These are phyloP conservation scores for Lycocerus yunnanus DNA, from an alignment of 2,888 invertebrate genomes.

Conservation along the genomic window DNA sequence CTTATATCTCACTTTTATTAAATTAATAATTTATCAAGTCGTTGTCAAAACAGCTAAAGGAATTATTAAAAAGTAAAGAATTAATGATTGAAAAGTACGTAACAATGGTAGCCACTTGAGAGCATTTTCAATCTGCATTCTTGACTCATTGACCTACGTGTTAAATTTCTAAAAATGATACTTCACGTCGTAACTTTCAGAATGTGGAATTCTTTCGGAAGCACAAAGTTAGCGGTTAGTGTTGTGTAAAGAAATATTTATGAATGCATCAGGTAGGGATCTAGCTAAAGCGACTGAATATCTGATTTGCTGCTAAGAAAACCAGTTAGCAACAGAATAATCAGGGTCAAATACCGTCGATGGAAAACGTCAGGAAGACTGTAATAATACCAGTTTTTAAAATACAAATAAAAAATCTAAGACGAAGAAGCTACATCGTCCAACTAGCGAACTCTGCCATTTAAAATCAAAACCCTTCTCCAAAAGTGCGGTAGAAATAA, in stretches of 20 bases:
- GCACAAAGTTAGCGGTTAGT: background rate
- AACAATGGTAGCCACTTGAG: constrained; percentile 14
- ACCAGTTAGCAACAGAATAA: constrained; percentile 41
- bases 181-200: constrained; percentile 5
- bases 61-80: constrained; percentile 4
- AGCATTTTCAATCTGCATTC: constrained; percentile 24
- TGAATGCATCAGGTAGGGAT: constrained; percentile 17
- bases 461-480: constrained; percentile 13
- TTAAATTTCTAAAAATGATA: background rate
- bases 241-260: constrained; percentile 14
- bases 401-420: constrained; percentile 9
- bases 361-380: constrained; percentile 10
- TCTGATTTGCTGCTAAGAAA: constrained; percentile 30
- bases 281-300: constrained; percentile 29
- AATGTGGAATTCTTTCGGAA: background rate
- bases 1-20: background rate
- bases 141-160: constrained; percentile 27
- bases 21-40: background rate
- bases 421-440: constrained; percentile 6
- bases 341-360: constrained; percentile 20
- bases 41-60: constrained; percentile 1
- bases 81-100: constrained; percentile 9
- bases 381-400: constrained; percentile 22
- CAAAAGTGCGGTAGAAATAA: background rate
- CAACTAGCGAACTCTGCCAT: constrained; percentile 33